These are phyloP conservation scores for Sycophila sp. DNA, from an alignment of 1,140 invertebrate genomes.

Conservation along the genomic window DNA sequence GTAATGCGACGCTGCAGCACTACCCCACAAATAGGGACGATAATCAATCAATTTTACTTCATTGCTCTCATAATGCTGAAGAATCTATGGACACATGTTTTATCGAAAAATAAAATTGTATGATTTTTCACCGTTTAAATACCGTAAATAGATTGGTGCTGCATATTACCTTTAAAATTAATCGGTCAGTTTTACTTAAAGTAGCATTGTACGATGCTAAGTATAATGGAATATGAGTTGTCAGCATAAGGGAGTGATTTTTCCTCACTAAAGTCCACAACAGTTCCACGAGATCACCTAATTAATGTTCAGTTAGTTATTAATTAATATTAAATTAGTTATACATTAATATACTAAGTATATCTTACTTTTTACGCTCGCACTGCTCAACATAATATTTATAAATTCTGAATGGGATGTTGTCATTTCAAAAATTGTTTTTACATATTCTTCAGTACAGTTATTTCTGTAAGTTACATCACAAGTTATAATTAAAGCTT, in stretches of 20 bases:
- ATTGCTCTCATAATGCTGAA: constrained; percentile 73
- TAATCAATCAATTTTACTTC: constrained; percentile 73
- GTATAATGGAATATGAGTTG: constrained; percentile 75
- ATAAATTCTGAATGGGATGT: constrained; percentile 79
- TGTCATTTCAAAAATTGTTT: constrained; percentile 77
- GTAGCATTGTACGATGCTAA: constrained; percentile 78
- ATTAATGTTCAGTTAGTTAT: constrained; percentile 25
- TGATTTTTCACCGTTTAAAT: no score
- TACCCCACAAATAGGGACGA: constrained; percentile 83
- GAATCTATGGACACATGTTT: constrained; percentile 59
- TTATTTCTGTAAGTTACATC: constrained; percentile 68
- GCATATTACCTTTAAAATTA: constrained; percentile 66
- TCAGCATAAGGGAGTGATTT: constrained; percentile 71
- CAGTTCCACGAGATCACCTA: constrained; percentile 70
- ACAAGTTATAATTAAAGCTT: constrained; percentile 68
- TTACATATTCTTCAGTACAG: constrained; percentile 64
- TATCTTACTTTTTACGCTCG: constrained; percentile 65
- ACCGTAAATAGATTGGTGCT: neutral
- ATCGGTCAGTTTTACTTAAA: constrained; percentile 71
- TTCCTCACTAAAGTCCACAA: constrained; percentile 70
- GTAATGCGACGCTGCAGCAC: constrained; percentile 79
- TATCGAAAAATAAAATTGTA: constrained; percentile 16
- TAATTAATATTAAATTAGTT: constrained; percentile 6
- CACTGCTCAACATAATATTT: constrained; percentile 70
- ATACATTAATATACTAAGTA: constrained; percentile 31